Percentiles rank a stretch among this genome's conserved stretches.
phyloP scores from a whole-genome alignment of 1,140 invertebrate genomes.

The Odontomachus brunneus region DNA sequence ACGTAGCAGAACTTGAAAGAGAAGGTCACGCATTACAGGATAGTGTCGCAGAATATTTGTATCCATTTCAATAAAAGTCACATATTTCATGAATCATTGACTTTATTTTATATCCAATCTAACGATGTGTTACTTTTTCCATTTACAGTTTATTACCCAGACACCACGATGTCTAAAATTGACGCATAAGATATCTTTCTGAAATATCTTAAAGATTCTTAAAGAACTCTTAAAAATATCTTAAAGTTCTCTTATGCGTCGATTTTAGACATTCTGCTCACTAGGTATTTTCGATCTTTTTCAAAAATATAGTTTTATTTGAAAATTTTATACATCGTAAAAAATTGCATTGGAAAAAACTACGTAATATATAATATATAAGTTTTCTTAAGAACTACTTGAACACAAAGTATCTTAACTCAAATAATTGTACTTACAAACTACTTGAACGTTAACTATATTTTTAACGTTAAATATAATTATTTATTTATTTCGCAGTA shows the following conservation, averaged over 20 bases:
- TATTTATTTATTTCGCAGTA: not conserved
- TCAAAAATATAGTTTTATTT: slow-evolving; percentile 10
- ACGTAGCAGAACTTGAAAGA: not conserved
- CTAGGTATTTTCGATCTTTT: slow-evolving; percentile 14
- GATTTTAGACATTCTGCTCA: too few relatives aligned
- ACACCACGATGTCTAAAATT: too few relatives aligned
- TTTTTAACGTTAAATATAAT: not conserved
- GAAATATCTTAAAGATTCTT: too few relatives aligned
- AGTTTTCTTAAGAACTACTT: slow-evolving; percentile 1
- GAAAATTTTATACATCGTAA: too few relatives aligned
- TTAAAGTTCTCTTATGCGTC: too few relatives aligned
- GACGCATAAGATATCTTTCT: too few relatives aligned
- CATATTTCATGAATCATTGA: slow-evolving; percentile 8
- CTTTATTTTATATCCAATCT: slow-evolving; percentile 6
- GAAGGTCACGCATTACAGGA: slow-evolving; percentile 17
- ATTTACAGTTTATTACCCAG: slow-evolving; percentile 4
- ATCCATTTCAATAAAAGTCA: slow-evolving; percentile 18
- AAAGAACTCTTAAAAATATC: too few relatives aligned
- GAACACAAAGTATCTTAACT: not conserved
- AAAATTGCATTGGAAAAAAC: slow-evolving; percentile 9
- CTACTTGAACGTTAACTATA: not conserved
- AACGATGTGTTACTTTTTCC: not conserved
- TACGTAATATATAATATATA: slow-evolving; percentile 12
- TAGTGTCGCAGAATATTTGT: slow-evolving; percentile 22
- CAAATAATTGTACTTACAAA: slow-evolving; percentile 20